Percentiles rank a stretch among this genome's conserved stretches.
These are phyloP conservation scores for Peucedramus taeniatus DNA, from an alignment of 2,113 vertebrate genomes.

Conservation along the genomic window DNA sequence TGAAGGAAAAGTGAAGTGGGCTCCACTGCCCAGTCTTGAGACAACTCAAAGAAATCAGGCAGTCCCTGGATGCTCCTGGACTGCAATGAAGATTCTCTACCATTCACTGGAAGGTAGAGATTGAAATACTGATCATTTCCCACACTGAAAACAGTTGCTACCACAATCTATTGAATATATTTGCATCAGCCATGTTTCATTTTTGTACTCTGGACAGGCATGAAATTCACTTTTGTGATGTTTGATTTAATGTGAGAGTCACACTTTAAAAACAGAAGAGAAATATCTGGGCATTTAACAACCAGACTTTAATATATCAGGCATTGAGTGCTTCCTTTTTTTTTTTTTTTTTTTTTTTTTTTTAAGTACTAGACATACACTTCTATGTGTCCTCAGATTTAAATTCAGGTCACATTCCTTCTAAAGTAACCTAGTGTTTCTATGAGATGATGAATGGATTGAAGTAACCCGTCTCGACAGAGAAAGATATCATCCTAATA, in stretches of 20 bases:
- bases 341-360: background rate
- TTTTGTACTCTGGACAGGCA: background rate
- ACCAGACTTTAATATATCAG: background rate
- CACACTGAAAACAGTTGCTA: background rate
- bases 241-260: background rate
- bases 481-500: conserved; percentile 56
- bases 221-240: background rate
- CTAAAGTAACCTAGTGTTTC: background rate
- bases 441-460: conserved; percentile 22
- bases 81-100: background rate
- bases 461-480: conserved; percentile 24
- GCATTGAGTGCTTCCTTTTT: background rate
- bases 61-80: background rate
- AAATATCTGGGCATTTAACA: background rate
- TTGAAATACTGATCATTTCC: background rate
- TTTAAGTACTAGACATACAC: background rate
- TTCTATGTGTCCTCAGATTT: background rate
- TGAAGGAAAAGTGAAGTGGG: background rate
- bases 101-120: background rate
- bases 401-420: conserved; percentile 26
- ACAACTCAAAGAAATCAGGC: background rate
- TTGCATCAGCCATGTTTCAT: background rate
- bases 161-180: background rate
- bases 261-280: background rate
- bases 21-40: background rate